Evolutionary conservation across 2,797 vertebrate species (phyloP).

Genomic region (Manis crassicaudata): DNA sequence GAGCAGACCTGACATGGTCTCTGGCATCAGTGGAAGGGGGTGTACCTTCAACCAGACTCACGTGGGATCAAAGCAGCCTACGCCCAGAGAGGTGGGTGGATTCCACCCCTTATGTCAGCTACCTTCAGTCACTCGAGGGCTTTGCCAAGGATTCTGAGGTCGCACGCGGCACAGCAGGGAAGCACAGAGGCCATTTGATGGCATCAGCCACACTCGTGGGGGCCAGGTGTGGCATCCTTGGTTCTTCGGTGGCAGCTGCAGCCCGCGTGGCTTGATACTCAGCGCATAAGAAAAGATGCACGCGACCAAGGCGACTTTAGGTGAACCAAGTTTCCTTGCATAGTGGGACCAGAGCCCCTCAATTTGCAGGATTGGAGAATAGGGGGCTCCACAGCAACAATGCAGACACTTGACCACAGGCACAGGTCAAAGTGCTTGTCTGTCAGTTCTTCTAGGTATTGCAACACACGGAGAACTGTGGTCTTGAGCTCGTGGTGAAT

Average conservation of each 20-base stretch:
- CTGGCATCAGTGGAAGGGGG: neutral
- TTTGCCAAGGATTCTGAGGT: neutral
- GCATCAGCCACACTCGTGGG: neutral
- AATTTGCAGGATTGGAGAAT: neutral
- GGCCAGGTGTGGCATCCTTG: neutral
- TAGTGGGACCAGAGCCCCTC: neutral
- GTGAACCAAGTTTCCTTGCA: neutral
- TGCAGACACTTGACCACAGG: neutral
- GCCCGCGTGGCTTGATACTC: neutral
- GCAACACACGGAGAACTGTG: accelerated
- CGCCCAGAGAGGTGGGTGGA: neutral
- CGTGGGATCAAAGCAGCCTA: neutral
- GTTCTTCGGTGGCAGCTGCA: neutral
- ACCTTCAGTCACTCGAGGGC: accelerated
- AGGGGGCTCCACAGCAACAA: neutral
- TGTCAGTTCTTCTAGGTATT: neutral
- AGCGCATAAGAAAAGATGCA: neutral
- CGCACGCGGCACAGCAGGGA: neutral
- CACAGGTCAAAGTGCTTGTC: neutral
- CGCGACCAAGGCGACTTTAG: neutral
- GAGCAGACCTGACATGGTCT: neutral
- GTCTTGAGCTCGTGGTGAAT: neutral
- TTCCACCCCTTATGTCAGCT: neutral
- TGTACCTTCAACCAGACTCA: neutral
- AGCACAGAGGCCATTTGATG: neutral